A percentile compares a stretch with the other conserved stretches of the same genome.
phyloP scores from a whole-genome alignment of 2,113 vertebrate genomes.

The Hypanus sabinus region DNA sequence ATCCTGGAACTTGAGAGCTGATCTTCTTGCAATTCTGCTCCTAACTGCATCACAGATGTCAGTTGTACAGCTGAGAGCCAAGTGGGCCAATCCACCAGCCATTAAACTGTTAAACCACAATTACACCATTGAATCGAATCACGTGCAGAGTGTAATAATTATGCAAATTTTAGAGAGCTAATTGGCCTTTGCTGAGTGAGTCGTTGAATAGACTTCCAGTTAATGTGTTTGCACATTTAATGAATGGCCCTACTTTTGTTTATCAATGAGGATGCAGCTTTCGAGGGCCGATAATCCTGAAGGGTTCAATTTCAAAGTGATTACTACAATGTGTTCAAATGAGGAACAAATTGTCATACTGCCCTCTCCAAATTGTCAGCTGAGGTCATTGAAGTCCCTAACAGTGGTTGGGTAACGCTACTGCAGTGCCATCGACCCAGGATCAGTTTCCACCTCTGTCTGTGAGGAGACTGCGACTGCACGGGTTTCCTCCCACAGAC shows the following conservation, averaged over 20 bases:
- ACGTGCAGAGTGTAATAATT: background rate
- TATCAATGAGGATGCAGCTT: background rate
- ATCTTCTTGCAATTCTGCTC: background rate
- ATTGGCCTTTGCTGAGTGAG: conserved; percentile 5
- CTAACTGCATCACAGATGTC: background rate
- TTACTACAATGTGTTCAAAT: background rate
- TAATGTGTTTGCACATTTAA: background rate
- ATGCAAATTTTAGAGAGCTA: conserved; percentile 13
- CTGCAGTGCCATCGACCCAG: no score
- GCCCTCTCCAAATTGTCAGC: background rate
- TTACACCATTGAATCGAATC: background rate
- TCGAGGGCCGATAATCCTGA: background rate
- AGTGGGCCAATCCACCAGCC: background rate
- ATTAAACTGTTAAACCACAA: background rate
- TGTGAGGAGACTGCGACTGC: no score
- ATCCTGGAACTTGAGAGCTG: background rate
- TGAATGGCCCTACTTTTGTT: conserved; percentile 10
- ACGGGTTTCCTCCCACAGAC: no score
- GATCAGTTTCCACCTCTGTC: no score
- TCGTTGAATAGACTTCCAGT: conserved; percentile 19
- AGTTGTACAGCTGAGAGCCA: background rate
- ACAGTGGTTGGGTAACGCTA: no score
- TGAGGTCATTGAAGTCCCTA: no score
- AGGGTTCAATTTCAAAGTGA: background rate
- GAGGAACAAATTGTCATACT: background rate